Percentiles rank a stretch among this genome's conserved stretches.
Conservation (phyloP, 1,140 invertebrate genomes). For the Anastrepha ludens region DNA sequence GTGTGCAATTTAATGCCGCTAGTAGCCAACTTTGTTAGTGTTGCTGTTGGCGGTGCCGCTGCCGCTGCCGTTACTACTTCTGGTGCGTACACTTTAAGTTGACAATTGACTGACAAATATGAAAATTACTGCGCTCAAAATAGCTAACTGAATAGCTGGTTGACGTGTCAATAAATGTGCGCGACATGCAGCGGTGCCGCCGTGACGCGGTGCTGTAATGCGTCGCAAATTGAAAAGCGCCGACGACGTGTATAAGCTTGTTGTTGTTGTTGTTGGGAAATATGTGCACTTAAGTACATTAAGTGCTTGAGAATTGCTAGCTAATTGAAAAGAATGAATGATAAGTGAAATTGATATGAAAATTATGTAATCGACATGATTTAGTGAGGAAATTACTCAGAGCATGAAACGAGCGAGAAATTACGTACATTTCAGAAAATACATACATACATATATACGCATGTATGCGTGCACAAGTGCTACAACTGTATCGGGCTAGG, state of each 20-base stretch:
- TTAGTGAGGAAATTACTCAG: not conserved
- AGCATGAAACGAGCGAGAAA: not conserved
- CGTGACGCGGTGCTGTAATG: constrained; percentile 7
- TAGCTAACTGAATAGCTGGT: constrained; percentile 19
- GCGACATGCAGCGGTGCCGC: not conserved
- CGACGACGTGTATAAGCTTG: not conserved
- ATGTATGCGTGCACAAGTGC: too few species aligned
- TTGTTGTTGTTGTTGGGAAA: not conserved
- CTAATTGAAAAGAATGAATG: constrained; percentile 35
- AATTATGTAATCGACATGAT: not conserved
- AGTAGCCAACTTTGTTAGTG: not conserved
- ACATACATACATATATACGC: too few species aligned
- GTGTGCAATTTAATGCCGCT: constrained; percentile 3
- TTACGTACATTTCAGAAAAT: not conserved
- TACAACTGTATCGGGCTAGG: too few species aligned
- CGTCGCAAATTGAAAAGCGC: not conserved
- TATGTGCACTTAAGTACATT: not conserved
- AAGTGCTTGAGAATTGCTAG: constrained; percentile 35
- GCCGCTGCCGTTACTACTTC: not conserved
- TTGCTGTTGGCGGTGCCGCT: not conserved
- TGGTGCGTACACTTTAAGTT: constrained; percentile 65
- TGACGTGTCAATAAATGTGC: constrained; percentile 43
- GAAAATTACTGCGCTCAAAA: constrained; percentile 64
- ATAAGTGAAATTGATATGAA: constrained; percentile 46
- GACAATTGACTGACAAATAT: constrained; percentile 74